A percentile compares a stretch with the other conserved stretches of the same genome.
These are phyloP conservation scores for Puma concolor DNA, from an alignment of 2,113 vertebrate species.

Conservation along the genomic window DNA sequence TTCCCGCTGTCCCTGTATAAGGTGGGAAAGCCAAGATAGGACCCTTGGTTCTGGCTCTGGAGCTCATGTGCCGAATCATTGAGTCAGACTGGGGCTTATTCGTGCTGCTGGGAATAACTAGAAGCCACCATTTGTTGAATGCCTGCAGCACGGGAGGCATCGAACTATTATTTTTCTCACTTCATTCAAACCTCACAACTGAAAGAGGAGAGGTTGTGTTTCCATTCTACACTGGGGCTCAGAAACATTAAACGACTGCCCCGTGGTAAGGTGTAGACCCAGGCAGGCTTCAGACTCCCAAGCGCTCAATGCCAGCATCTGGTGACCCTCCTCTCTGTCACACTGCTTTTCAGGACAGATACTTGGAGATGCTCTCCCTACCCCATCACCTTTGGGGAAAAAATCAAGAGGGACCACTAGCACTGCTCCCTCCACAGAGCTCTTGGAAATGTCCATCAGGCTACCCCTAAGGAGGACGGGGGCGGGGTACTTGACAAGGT, in stretches of 20 bases:
- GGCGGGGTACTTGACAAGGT: too few species aligned
- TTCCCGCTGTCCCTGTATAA: not conserved
- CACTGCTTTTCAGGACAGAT: not conserved
- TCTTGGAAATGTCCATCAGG: not conserved
- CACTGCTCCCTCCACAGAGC: not conserved
- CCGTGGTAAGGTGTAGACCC: too few species aligned
- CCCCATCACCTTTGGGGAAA: not conserved
- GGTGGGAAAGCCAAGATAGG: not conserved
- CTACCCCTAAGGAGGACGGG: fast-evolving
- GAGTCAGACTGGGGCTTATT: not conserved
- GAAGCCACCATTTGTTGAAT: not conserved
- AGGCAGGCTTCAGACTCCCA: not conserved
- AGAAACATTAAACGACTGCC: not conserved
- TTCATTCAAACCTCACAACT: not conserved
- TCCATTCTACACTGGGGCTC: not conserved
- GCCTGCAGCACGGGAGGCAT: not conserved
- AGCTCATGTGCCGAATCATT: not conserved
- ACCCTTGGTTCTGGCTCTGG: not conserved
- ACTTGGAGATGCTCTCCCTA: not conserved
- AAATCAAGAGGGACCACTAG: not conserved
- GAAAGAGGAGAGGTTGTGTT: conserved; percentile 30
- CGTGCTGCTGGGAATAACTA: not conserved
- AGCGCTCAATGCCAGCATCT: not conserved
- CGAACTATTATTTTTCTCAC: not conserved
- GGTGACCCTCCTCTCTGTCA: not conserved